phyloP scores from a whole-genome alignment of 2,888 invertebrate genomes.

The Ennomos fuscantarius region DNA sequence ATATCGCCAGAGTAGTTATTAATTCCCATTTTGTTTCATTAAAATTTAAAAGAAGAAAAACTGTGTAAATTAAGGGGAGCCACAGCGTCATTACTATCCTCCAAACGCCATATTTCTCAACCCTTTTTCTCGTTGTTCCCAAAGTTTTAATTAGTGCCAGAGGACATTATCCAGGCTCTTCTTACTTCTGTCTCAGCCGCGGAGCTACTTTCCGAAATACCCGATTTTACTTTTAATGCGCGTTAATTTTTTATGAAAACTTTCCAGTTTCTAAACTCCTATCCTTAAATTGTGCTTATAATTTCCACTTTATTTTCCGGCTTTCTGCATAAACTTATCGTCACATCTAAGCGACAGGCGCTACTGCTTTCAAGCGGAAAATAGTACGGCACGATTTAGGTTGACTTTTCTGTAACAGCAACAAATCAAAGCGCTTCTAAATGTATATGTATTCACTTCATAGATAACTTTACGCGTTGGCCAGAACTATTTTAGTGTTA shows the following conservation, averaged over 20 bases:
- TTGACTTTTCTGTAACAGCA: too few species aligned
- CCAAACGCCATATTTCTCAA: slow-evolving; percentile 78
- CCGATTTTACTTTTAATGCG: slow-evolving; percentile 61
- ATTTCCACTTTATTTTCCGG: slow-evolving; percentile 25
- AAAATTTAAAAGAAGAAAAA: slow-evolving; percentile 67
- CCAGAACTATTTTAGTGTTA: too few species aligned
- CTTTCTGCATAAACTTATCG: slow-evolving; percentile 5
- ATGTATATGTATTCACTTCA: too few species aligned
- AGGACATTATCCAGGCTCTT: slow-evolving; percentile 79
- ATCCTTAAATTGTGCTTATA: slow-evolving; percentile 36
- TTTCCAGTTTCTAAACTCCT: slow-evolving; percentile 49
- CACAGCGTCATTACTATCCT: slow-evolving; percentile 74
- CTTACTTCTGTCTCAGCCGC: slow-evolving; percentile 63
- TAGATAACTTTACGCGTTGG: too few species aligned
- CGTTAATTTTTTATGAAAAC: slow-evolving; percentile 56
- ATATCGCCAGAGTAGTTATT: too few species aligned
- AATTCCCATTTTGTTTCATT: too few species aligned
- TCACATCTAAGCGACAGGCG: background rate
- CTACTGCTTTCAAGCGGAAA: too few species aligned
- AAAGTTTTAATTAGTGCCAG: slow-evolving; percentile 84
- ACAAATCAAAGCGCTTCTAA: too few species aligned
- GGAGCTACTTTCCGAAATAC: slow-evolving; percentile 64
- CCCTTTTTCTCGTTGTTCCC: slow-evolving; percentile 76
- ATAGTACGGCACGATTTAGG: too few species aligned
- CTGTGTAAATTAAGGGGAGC: slow-evolving; percentile 70